phyloP scores from a whole-genome alignment of 2,113 vertebrate species.

The Noctilio leporinus region DNA sequence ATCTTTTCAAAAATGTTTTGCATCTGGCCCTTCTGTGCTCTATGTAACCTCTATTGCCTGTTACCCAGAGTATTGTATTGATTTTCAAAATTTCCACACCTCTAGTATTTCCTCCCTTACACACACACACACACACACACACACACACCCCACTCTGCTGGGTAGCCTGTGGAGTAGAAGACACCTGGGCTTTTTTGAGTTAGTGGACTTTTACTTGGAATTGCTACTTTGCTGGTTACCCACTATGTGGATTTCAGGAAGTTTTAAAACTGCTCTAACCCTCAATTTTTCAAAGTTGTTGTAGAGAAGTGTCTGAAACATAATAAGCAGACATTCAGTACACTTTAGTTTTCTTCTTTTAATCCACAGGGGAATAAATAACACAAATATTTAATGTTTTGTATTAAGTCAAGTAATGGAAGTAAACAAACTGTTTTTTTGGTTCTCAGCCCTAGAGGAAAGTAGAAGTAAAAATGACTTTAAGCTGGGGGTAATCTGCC shows the following conservation, averaged over 20 bases:
- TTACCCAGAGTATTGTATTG: not conserved
- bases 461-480: not conserved
- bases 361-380: not conserved
- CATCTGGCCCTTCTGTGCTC: not conserved
- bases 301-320: not conserved
- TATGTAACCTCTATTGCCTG: not conserved
- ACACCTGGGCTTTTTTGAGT: not conserved
- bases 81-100: not conserved
- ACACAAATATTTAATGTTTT: not conserved
- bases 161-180: not conserved
- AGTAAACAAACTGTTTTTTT: not conserved
- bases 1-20: not conserved
- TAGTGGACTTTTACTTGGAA: not conserved
- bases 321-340: not conserved
- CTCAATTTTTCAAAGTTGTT: not conserved
- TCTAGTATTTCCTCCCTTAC: not conserved
- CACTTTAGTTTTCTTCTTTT: not conserved
- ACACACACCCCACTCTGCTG: not conserved
- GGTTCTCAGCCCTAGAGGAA: not conserved
- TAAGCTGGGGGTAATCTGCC: not conserved
- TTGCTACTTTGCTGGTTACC: not conserved
- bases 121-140: not conserved
- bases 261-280: not conserved
- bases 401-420: not conserved
- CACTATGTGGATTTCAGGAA: not conserved